Percentiles rank a stretch among this genome's conserved stretches.
Evolutionary conservation across 2,888 invertebrate genomes (phyloP).

Genomic region (Eupithecia vulgata): DNA sequence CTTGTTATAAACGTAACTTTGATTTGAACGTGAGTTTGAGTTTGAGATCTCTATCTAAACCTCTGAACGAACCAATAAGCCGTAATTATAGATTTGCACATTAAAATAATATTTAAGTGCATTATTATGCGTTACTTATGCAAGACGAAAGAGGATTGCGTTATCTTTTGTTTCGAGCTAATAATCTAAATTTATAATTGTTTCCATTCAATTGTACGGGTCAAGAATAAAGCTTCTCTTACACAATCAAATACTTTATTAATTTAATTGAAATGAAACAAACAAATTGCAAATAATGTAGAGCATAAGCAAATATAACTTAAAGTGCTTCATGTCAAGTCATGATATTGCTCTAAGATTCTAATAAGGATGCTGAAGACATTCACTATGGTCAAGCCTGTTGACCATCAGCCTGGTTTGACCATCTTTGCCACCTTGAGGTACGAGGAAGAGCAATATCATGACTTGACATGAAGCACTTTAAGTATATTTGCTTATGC

Average conservation of each 20-base stretch:
- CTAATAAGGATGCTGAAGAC: too few species aligned
- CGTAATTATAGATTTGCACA: slow-evolving; percentile 34
- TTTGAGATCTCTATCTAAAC: slow-evolving; percentile 39
- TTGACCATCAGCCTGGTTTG: too few species aligned
- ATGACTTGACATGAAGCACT: background rate
- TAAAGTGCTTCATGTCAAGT: background rate
- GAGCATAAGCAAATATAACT: slow-evolving; percentile 1
- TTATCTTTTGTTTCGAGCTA: background rate
- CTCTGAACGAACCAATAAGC: slow-evolving; percentile 35
- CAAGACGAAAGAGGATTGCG: slow-evolving; percentile 5
- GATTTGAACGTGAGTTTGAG: too few species aligned
- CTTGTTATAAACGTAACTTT: too few species aligned
- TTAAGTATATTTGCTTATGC: background rate
- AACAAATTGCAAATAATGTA: background rate
- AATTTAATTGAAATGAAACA: background rate
- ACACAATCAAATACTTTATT: background rate
- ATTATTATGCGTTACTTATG: slow-evolving; percentile 7
- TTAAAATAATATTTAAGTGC: background rate
- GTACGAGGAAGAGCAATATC: background rate
- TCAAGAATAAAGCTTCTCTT: slow-evolving; percentile 1
- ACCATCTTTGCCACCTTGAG: background rate
- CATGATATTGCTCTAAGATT: background rate
- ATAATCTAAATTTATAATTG: background rate
- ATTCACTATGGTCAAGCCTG: too few species aligned
- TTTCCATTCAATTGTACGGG: background rate